Evolutionary conservation across 37 sponge, comb jelly and placozoan genomes (phyloP).

Genomic region (Spongilla lacustris): DNA sequence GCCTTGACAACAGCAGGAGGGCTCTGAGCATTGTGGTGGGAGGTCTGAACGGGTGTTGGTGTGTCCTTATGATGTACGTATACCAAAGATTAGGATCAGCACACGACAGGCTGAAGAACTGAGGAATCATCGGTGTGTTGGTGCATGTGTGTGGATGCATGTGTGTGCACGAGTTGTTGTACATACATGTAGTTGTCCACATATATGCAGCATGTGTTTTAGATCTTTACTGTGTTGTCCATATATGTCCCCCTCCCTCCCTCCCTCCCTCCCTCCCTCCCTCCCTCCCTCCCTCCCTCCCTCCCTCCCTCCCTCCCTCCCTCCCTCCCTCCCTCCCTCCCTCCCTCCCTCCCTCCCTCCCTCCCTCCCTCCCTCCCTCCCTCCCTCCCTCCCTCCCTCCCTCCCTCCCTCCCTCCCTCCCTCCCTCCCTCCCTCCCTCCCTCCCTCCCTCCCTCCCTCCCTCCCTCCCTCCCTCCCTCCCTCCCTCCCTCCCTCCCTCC

Average conservation of each 20-base stretch:
- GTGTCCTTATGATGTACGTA: conserved; percentile 63
- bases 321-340: too few relatives aligned
- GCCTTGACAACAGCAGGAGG: conserved; percentile 15
- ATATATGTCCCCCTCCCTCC: neutral
- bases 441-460: too few relatives aligned
- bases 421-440: too few relatives aligned
- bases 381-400: too few relatives aligned
- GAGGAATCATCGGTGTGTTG: conserved; percentile 51
- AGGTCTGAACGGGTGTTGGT: conserved; percentile 69
- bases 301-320: too few relatives aligned
- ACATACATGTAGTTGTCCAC: conserved; percentile 9
- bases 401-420: too few relatives aligned
- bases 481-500: too few relatives aligned
- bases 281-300: too few relatives aligned
- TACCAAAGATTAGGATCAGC: conserved; percentile 71
- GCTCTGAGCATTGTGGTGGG: neutral
- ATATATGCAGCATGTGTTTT: conserved; percentile 24
- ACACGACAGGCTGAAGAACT: conserved; percentile 66
- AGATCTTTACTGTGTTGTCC: conserved; percentile 8
- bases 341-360: too few relatives aligned
- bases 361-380: too few relatives aligned
- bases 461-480: too few relatives aligned
- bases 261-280: too few relatives aligned
- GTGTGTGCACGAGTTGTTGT: conserved; percentile 29
- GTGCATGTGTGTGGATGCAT: conserved; percentile 15